Base-by-base conservation (phyloP, 2,888 invertebrate genomes). In the Chymomyza procnemis region DNA sequence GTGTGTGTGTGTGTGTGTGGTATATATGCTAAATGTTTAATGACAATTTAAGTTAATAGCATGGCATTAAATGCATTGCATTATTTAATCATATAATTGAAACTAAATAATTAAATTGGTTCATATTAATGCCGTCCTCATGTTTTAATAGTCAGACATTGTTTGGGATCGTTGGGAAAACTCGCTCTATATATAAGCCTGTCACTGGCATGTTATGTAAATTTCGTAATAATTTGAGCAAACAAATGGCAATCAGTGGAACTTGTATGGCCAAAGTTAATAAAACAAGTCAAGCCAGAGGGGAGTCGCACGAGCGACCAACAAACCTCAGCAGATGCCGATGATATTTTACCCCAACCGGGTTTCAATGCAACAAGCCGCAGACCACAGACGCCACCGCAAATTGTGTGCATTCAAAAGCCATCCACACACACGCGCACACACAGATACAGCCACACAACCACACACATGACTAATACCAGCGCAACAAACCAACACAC, bases 311-410 rank as follows among this genome's bases (percentile, higher is more conserved):
- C n/a, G n/a, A 12, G 3, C 26, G 57, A 61, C 69, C 66, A 54
- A 61, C 57, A 70, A 59, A 70, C 64, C 67, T 74, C 66, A 62
- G 34, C 41, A 64, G 48, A 61, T 64, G 65, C 56, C 9, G n/a
- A n/a, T 50, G 64, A 63, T 14, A 78, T 75, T 80, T 67, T 66
- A 63, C 64, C 67, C 67, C 62, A 64, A n/a, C n/a, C n/a, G n/a
- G 26, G 26, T 66, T 85, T 85, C 70, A 85, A 85, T 85, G 78
- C 82, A 79, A 75, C 82, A 79, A 72, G 82, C 80, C 76, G 34
- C 34, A 79, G 64, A 71, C 78, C 82, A 62, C 80, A 82, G 80
- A 83, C 80, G 75, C 41, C 73, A 82, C 80, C 82, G 50, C 80
- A 81, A 68, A 61, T 76, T 69, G 62, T 78, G 71, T 67, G 71